A percentile compares a stretch with the other conserved stretches of the same genome.
Evolutionary conservation across 1,140 invertebrate species (phyloP).

Genomic region (Idris sp.): DNA sequence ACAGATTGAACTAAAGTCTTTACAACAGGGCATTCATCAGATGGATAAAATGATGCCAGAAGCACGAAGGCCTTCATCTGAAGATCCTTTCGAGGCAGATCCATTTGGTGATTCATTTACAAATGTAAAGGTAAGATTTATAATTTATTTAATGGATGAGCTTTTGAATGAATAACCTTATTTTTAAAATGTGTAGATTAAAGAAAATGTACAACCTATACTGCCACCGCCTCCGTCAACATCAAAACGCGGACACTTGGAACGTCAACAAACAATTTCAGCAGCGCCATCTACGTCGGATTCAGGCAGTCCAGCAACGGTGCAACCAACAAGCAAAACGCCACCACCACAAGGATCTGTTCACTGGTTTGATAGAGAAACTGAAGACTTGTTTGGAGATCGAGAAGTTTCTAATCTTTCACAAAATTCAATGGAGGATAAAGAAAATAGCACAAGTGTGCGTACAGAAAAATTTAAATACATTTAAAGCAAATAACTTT

Average conservation of each 20-base stretch:
- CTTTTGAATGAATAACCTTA: too few relatives aligned
- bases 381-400: conserved; percentile 77
- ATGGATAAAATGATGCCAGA: conserved; percentile 91
- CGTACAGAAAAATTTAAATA: conserved; percentile 53
- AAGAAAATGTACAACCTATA: conserved; percentile 76
- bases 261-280: conserved; percentile 73
- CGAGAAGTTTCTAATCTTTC: conserved; percentile 67
- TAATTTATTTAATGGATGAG: too few relatives aligned
- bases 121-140: conserved; percentile 79
- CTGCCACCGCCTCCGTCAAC: conserved; percentile 83
- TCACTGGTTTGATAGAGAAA: conserved; percentile 79
- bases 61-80: conserved; percentile 79
- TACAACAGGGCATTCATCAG: conserved; percentile 92
- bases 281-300: conserved; percentile 66
- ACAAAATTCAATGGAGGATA: conserved; percentile 61
- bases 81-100: conserved; percentile 81
- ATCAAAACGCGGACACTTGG: conserved; percentile 71
- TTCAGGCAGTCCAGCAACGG: conserved; percentile 73
- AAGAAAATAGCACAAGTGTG: conserved; percentile 70
- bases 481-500: too few relatives aligned
- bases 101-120: conserved; percentile 91
- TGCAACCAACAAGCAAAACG: conserved; percentile 72
- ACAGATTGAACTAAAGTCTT: conserved; percentile 92
- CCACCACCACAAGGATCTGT: conserved; percentile 72
- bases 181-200: conserved; percentile 67